Base-by-base conservation (phyloP, 2,888 invertebrate species). In the Drosophila anomalipes region DNA sequence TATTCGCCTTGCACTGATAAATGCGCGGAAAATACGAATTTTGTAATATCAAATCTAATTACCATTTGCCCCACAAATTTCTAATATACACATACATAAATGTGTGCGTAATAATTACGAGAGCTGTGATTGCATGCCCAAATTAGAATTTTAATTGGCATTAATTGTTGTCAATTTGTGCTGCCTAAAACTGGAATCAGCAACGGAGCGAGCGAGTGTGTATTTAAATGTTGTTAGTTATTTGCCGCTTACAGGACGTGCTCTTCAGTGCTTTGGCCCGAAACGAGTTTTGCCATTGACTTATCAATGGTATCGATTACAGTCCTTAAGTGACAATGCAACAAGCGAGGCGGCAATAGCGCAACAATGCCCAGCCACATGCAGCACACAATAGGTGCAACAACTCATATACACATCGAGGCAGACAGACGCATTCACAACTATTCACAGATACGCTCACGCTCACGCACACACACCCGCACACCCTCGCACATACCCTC, bases 81-180 rank as follows among this genome's bases (percentile, higher is more conserved):
- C 68, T 68, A 62, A 58, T 63, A 61, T 60, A 57, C 19, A 61
- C 53, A 53, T 35, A 14, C n/a, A 49, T 41, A 28, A 28, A 41
- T 59, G 26, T 39, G 32, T 33, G 35, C 51, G n/a, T 26, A 51
- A 51, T 64, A 54, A 51, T 67, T 56, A 37, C 62, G 53, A 32
- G 33, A 28, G 58, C 22, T 57, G 56, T 52, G 52, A 71, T 68
- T 52, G 70, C 52, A 53, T 51, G 47, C 14, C 30, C 30, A 77
- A 82, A 74, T 87, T 86, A 54, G 73, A 80, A 83, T 86, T 86
- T 85, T 83, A 86, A 87, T 86, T 78, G 82, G 85, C 73, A 76
- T 80, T 87, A 83, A 83, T 85, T 85, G 80, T 62, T 63, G 69
- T 28, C 72, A 60, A 49, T 74, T 62, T 41, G 30, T 37, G 39